Evolutionary conservation across 2,113 vertebrate species (phyloP).

Genomic region (Clarias batrachus): DNA sequence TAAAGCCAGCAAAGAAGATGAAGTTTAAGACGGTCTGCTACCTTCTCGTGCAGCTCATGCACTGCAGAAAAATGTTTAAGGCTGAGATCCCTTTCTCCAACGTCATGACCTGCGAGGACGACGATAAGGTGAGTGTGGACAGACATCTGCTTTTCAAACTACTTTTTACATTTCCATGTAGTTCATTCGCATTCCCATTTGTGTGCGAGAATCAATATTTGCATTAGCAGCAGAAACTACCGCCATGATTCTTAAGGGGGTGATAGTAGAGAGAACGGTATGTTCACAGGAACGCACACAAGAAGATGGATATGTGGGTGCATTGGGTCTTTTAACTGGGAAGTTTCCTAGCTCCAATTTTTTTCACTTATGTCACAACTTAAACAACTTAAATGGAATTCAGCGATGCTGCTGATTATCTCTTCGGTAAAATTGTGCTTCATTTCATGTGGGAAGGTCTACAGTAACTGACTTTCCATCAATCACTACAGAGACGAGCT

Average conservation of each 20-base stretch:
- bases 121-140: constrained; percentile 78
- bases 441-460: not conserved
- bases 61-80: constrained; percentile 89
- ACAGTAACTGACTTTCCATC: not conserved
- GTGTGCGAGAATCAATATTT: not conserved
- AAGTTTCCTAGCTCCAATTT: constrained; percentile 9
- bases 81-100: constrained; percentile 89
- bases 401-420: not conserved
- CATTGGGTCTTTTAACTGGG: not conserved
- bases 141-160: not conserved
- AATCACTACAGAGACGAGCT: constrained; percentile 79
- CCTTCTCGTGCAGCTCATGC: constrained; percentile 87
- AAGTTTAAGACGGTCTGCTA: constrained; percentile 90
- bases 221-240: not conserved
- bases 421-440: not conserved
- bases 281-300: not conserved
- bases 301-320: not conserved
- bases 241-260: not conserved
- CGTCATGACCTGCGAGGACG: constrained; percentile 86
- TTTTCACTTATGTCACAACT: not conserved
- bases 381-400: constrained; percentile 25
- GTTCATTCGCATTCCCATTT: not conserved
- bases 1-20: constrained; percentile 88
- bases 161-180: too few relatives aligned
- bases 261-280: constrained; percentile 5